Conservation (phyloP, 2,797 vertebrate genomes). For the Manis crassicaudata region DNA sequence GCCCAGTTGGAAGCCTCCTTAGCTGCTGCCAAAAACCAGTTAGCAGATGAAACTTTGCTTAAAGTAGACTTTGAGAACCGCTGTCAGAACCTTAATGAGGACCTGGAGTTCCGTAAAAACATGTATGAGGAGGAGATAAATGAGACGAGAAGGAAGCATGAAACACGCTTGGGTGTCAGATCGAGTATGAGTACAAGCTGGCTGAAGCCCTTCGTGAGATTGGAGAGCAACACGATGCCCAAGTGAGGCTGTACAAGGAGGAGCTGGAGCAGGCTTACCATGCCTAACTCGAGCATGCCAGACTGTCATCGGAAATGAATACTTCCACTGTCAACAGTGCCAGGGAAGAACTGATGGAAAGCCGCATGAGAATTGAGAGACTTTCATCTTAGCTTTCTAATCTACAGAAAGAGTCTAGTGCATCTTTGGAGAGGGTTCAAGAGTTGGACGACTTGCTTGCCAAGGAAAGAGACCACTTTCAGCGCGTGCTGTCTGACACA, state of each 20-base stretch:
- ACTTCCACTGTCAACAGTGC: conserved; percentile 87
- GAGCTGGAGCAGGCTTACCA: too few species aligned
- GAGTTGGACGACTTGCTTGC: conserved; percentile 90
- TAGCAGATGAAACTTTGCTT: too few species aligned
- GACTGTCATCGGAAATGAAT: conserved; percentile 90
- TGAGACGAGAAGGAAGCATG: conserved; percentile 89
- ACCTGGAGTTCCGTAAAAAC: too few species aligned
- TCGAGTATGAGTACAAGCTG: conserved; percentile 93
- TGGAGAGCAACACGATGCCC: too few species aligned
- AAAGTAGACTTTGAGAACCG: too few species aligned
- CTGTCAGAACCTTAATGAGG: too few species aligned
- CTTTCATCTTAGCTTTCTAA: conserved; percentile 88
- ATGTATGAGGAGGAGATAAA: conserved; percentile 90
- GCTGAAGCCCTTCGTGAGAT: conserved; percentile 87
- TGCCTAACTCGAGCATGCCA: conserved; percentile 89
- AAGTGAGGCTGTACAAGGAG: too few species aligned
- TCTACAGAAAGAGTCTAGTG: conserved; percentile 93
- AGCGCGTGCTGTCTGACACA: conserved; percentile 88
- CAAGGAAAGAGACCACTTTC: conserved; percentile 89
- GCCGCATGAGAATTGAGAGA: conserved; percentile 88
- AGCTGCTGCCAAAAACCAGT: too few species aligned
- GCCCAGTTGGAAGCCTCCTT: conserved; percentile 75
- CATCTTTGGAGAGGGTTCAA: conserved; percentile 90
- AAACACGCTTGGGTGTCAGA: conserved; percentile 88
- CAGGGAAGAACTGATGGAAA: conserved; percentile 92